phyloP scores from a whole-genome alignment of 2,888 invertebrate genomes.

The Ormyrus pomaceus region DNA sequence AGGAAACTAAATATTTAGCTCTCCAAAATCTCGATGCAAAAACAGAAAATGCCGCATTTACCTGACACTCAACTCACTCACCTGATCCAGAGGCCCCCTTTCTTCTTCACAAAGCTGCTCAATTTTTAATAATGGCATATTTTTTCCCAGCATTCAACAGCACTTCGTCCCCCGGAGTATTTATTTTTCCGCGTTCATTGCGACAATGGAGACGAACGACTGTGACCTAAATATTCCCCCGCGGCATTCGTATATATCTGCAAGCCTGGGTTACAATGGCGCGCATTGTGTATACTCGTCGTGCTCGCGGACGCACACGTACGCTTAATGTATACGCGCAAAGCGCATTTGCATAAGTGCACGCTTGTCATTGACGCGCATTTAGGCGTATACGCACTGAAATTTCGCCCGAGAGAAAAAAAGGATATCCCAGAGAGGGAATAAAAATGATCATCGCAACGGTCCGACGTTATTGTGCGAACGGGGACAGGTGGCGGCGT shows the following conservation, averaged over 20 bases:
- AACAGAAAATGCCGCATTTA: no score
- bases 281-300: conserved; percentile 1
- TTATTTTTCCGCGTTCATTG: neutral
- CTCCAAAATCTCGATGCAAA: no score
- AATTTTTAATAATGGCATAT: no score
- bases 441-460: neutral
- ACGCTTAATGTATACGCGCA: no score
- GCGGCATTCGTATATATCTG: neutral
- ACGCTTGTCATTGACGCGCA: conserved; percentile 1
- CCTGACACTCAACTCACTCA: no score
- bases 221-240: conserved; percentile 29
- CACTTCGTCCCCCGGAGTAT: neutral
- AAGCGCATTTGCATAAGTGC: neutral
- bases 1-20: no score
- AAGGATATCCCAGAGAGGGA: neutral
- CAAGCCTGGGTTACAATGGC: neutral
- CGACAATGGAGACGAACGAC: neutral
- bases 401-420: neutral
- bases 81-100: no score
- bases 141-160: no score
- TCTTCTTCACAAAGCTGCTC: no score
- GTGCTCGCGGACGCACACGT: neutral
- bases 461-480: neutral
- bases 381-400: neutral
- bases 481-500: neutral